Percentiles rank a stretch among this genome's conserved stretches.
These are phyloP conservation scores for Pammene aurita DNA, from an alignment of 2,888 invertebrate genomes.

Conservation along the genomic window DNA sequence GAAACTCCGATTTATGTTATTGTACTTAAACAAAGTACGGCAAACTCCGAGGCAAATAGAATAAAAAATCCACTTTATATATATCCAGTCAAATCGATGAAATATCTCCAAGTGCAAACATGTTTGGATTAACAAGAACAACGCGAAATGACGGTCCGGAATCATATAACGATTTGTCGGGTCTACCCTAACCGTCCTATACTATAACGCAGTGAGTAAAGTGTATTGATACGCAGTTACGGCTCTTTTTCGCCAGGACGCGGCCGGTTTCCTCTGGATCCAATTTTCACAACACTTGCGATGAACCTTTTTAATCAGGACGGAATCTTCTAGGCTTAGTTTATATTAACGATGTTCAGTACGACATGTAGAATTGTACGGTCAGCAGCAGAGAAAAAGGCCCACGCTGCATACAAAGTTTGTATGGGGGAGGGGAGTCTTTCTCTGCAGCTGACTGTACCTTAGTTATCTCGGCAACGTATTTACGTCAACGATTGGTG, in stretches of 20 bases:
- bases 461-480: neutral
- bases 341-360: constrained; percentile 55
- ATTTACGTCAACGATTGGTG: too few relatives aligned
- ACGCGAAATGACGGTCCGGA: constrained; percentile 44
- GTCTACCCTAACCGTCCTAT: constrained; percentile 45
- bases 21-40: too few relatives aligned
- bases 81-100: constrained; percentile 29
- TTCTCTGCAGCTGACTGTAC: too few relatives aligned
- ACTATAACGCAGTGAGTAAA: neutral
- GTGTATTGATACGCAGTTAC: constrained; percentile 4
- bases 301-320: constrained; percentile 60
- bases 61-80: neutral
- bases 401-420: too few relatives aligned
- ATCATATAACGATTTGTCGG: constrained; percentile 60
- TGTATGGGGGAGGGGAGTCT: too few relatives aligned
- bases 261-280: constrained; percentile 54
- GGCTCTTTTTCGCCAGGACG: neutral
- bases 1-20: too few relatives aligned
- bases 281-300: constrained; percentile 57
- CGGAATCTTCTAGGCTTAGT: constrained; percentile 54
- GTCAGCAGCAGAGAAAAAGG: too few relatives aligned
- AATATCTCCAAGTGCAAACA: constrained; percentile 28
- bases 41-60: too few relatives aligned
- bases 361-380: constrained; percentile 24
- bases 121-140: constrained; percentile 42